A percentile compares a stretch with the other conserved stretches of the same genome.
Conservation (phyloP, 2,113 vertebrate species). For the Sarotherodon lohbergeri region DNA sequence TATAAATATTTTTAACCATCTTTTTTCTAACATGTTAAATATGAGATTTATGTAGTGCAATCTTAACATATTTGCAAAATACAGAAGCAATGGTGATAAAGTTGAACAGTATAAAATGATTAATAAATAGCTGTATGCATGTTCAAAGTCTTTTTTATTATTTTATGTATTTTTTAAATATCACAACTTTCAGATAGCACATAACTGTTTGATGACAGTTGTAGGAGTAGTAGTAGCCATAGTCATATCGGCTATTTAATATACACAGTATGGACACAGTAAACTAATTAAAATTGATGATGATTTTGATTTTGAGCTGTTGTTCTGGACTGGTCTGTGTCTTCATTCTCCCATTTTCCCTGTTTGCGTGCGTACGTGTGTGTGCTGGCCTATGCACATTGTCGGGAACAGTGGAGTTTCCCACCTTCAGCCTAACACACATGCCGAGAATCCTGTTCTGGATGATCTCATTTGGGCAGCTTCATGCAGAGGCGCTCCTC, state of each 20-base stretch:
- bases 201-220: fast-evolving
- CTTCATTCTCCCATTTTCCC: background rate
- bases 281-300: background rate
- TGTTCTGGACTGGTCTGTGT: background rate
- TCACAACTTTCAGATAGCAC: background rate
- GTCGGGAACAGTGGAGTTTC: background rate
- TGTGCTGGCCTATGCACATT: background rate
- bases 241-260: background rate
- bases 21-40: background rate
- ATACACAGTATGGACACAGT: background rate
- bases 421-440: background rate
- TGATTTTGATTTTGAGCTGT: background rate
- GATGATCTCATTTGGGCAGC: background rate
- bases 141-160: background rate
- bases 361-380: background rate
- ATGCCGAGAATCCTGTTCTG: background rate
- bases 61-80: background rate
- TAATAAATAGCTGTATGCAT: background rate
- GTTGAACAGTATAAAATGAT: background rate
- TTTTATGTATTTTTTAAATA: background rate
- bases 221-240: background rate
- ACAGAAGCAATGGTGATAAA: background rate
- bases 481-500: background rate
- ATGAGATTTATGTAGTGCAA: background rate
- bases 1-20: background rate